Conservation (phyloP, 2,888 invertebrate species). For the Aphrophora alni region DNA sequence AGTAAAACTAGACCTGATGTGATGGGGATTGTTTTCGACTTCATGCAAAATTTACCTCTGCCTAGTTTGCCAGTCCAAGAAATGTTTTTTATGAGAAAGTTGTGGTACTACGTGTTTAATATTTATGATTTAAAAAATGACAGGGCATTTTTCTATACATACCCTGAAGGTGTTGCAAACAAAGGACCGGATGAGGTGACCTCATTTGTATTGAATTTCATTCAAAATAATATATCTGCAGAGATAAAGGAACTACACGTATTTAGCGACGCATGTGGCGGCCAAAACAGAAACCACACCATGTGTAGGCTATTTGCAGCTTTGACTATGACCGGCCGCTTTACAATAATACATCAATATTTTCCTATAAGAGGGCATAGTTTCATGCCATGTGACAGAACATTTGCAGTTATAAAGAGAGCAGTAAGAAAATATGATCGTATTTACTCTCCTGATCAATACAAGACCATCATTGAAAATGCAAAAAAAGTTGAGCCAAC, state of each 20-base stretch:
- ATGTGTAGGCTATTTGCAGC: conserved; percentile 32
- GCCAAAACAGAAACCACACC: conserved; percentile 49
- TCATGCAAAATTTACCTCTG: too few relatives aligned
- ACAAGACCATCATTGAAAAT: background rate
- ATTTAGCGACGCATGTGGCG: conserved; percentile 51
- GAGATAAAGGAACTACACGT: background rate
- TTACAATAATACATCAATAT: conserved; percentile 39
- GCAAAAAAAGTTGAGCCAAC: background rate
- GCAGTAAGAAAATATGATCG: conserved; percentile 32
- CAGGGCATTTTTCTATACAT: background rate
- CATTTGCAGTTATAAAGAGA: too few relatives aligned
- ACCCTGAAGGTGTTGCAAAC: too few relatives aligned
- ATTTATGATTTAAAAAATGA: background rate
- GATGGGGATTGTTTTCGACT: background rate
- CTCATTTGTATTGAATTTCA: background rate
- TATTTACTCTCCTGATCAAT: conserved; percentile 35
- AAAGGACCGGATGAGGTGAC: too few relatives aligned
- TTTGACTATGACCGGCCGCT: conserved; percentile 38
- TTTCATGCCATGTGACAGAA: too few relatives aligned
- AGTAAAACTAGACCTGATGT: background rate
- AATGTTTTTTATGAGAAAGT: conserved; percentile 12
- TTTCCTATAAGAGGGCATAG: too few relatives aligned
- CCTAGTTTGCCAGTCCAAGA: too few relatives aligned
- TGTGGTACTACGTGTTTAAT: too few relatives aligned
- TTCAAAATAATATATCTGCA: background rate